These are phyloP conservation scores for Synanceia verrucosa DNA, from an alignment of 2,797 vertebrate genomes.

Conservation along the genomic window DNA sequence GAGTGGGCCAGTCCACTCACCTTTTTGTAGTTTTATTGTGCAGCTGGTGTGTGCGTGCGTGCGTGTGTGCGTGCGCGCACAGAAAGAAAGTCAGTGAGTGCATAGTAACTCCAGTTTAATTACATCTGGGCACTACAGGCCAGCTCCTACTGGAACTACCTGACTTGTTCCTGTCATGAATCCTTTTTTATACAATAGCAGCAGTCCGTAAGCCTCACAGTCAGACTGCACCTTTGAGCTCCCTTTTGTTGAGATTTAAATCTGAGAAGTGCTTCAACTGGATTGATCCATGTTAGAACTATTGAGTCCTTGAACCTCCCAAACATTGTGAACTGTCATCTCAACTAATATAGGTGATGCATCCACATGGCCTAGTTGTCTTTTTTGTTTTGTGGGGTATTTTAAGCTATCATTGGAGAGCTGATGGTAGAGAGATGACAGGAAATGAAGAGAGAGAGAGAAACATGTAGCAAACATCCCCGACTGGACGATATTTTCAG, in stretches of 20 bases:
- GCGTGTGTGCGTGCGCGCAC: no score
- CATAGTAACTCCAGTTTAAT: constrained; percentile 5
- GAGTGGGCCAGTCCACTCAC: background rate
- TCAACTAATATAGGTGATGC: background rate
- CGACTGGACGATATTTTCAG: background rate
- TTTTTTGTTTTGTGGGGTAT: background rate
- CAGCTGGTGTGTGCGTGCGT: background rate
- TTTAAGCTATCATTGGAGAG: background rate
- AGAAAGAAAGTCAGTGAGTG: background rate
- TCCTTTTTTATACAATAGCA: background rate
- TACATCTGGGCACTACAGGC: constrained; percentile 1
- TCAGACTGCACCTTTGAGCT: background rate
- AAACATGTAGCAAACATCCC: background rate
- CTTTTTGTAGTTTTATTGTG: constrained; percentile 4
- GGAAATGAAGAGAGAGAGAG: background rate
- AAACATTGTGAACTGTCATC: background rate
- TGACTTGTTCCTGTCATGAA: constrained; percentile 3
- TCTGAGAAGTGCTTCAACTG: background rate
- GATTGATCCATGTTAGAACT: background rate
- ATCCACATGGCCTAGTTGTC: background rate
- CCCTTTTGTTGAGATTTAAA: background rate
- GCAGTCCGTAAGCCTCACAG: background rate
- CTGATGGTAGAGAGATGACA: background rate
- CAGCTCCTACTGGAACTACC: constrained; percentile 2
- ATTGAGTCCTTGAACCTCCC: background rate